phyloP scores from a whole-genome alignment of 2,888 invertebrate species.

The Abrostola tripartita region DNA sequence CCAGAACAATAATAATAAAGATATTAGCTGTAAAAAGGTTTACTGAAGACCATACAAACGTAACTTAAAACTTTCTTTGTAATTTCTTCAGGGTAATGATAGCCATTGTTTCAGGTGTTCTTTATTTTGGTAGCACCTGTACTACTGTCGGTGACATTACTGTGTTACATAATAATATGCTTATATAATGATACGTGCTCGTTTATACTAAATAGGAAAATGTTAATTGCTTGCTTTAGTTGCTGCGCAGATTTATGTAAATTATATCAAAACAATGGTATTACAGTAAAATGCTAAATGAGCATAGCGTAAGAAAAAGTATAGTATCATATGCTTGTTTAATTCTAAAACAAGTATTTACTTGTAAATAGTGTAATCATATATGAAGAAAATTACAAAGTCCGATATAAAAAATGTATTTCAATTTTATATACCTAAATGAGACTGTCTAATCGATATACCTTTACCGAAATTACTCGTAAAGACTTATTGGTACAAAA shows the following conservation, averaged over 20 bases:
- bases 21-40: background rate
- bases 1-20: slow-evolving; percentile 38
- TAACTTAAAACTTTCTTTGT: slow-evolving; percentile 45
- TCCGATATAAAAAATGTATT: too few species aligned
- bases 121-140: slow-evolving; percentile 18
- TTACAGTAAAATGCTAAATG: background rate
- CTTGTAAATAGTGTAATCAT: too few species aligned
- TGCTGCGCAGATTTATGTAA: slow-evolving; percentile 16
- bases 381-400: too few species aligned
- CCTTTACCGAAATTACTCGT: too few species aligned
- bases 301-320: too few species aligned
- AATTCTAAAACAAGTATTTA: too few species aligned
- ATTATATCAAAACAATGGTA: slow-evolving; percentile 1
- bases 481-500: too few species aligned
- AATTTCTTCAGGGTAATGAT: slow-evolving; percentile 43
- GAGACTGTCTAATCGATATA: too few species aligned
- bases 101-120: slow-evolving; percentile 35
- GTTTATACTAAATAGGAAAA: slow-evolving; percentile 24
- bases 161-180: slow-evolving; percentile 38
- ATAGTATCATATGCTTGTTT: too few species aligned
- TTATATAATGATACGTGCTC: slow-evolving; percentile 18
- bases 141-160: slow-evolving; percentile 24
- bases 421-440: too few species aligned
- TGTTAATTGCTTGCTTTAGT: slow-evolving; percentile 29
- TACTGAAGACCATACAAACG: slow-evolving; percentile 17